A percentile compares a stretch with the other conserved stretches of the same genome.
These are phyloP conservation scores for Nettapus auritus DNA, from an alignment of 2,113 vertebrate species.

Conservation along the genomic window DNA sequence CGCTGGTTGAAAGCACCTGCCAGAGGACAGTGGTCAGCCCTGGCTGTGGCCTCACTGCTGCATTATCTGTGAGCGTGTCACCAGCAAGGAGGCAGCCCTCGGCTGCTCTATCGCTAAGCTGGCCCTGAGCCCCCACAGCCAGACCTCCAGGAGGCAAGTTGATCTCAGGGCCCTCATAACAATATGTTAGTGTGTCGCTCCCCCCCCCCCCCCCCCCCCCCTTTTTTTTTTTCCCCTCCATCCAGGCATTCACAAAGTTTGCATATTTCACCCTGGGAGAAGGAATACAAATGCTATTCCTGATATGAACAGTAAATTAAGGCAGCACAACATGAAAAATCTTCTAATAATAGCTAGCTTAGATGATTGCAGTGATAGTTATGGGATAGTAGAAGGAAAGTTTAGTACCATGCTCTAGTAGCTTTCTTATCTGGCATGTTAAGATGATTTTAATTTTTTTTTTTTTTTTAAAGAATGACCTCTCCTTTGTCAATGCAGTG, in stretches of 20 bases:
- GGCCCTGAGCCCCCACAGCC: background rate
- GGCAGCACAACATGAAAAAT: background rate
- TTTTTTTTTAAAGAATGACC: background rate
- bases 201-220: background rate
- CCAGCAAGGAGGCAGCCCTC: background rate
- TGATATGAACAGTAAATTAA: background rate
- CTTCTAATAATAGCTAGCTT: background rate
- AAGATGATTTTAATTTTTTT: background rate
- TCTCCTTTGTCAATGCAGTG: background rate
- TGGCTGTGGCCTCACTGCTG: background rate
- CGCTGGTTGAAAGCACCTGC: background rate
- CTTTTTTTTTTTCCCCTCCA: background rate
- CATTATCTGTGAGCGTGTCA: background rate
- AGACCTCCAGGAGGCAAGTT: background rate
- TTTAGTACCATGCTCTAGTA: background rate
- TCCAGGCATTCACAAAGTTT: background rate
- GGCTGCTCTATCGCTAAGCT: background rate
- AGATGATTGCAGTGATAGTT: background rate
- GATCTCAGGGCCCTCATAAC: background rate
- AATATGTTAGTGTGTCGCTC: background rate
- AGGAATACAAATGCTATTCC: background rate
- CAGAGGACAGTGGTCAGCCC: background rate
- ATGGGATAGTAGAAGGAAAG: background rate
- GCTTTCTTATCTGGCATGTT: background rate
- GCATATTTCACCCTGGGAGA: background rate